Conservation (phyloP, 2,888 invertebrate genomes). For the Cepaea hortensis region DNA sequence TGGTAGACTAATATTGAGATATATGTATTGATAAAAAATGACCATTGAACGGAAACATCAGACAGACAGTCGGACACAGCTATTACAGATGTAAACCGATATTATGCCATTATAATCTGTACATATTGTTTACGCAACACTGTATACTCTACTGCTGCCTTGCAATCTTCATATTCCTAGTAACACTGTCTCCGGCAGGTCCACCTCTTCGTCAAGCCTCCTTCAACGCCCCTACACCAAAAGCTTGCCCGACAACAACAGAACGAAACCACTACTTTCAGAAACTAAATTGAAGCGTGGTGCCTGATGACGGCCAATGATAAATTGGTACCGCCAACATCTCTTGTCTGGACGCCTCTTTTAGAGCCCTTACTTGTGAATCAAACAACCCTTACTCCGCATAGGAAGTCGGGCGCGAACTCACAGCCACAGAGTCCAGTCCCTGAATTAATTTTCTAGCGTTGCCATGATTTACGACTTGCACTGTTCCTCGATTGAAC, state of each 20-base stretch:
- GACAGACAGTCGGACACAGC: no score
- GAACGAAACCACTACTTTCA: not conserved
- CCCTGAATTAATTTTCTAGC: constrained; percentile 37
- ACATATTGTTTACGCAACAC: no score
- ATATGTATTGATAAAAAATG: no score
- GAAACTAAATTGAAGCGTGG: constrained; percentile 29
- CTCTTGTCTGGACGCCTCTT: constrained; percentile 26
- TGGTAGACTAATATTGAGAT: no score
- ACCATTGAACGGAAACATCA: no score
- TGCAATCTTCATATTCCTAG: no score
- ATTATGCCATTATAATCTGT: no score
- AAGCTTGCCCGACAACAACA: not conserved
- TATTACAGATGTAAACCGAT: no score
- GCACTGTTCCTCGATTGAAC: constrained; percentile 25
- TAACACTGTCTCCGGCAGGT: not conserved
- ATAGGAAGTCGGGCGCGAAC: constrained; percentile 38
- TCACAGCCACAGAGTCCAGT: constrained; percentile 4
- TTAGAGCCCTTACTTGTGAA: constrained; percentile 30
- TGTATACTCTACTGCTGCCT: no score
- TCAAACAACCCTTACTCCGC: constrained; percentile 34
- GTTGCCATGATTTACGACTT: constrained; percentile 36
- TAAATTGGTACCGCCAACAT: constrained; percentile 40
- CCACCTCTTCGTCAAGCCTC: not conserved
- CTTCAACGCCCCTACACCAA: not conserved
- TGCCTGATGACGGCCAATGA: constrained; percentile 29